Evolutionary conservation across 2,888 invertebrate genomes (phyloP).

Genomic region (Marronus borbonicus): DNA sequence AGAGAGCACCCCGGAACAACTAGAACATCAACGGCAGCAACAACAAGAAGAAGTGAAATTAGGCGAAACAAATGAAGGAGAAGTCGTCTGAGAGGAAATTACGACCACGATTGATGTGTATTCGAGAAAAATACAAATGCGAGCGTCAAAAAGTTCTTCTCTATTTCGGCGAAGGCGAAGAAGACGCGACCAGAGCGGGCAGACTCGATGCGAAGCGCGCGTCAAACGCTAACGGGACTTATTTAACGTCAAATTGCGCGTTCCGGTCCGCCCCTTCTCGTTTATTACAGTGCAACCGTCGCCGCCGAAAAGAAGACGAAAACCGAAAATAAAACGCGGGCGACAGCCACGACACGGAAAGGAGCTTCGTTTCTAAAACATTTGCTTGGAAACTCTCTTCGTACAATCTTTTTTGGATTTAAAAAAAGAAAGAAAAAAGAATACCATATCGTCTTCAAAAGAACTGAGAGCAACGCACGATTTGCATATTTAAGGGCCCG

Average conservation of each 20-base stretch:
- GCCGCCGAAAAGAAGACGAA: slow-evolving; percentile 23
- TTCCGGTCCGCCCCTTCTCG: slow-evolving; percentile 19
- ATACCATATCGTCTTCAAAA: too few species aligned
- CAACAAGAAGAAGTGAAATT: slow-evolving; percentile 13
- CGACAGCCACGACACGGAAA: not conserved
- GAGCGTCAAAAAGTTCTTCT: slow-evolving; percentile 23
- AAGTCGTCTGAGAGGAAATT: slow-evolving; percentile 16
- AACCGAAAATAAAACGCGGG: slow-evolving; percentile 32
- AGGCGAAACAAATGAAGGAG: slow-evolving; percentile 27
- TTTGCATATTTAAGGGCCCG: too few species aligned
- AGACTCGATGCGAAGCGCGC: not conserved
- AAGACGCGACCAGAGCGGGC: not conserved
- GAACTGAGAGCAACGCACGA: too few species aligned
- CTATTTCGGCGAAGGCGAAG: not conserved
- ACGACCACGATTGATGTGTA: not conserved
- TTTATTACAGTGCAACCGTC: slow-evolving; percentile 25
- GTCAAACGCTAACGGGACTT: slow-evolving; percentile 37
- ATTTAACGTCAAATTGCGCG: slow-evolving; percentile 41
- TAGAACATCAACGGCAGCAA: not conserved
- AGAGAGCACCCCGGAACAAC: not conserved
- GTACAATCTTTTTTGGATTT: not conserved
- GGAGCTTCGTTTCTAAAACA: slow-evolving; percentile 15
- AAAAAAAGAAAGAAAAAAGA: not conserved
- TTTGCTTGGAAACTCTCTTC: not conserved
- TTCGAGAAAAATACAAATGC: slow-evolving; percentile 27